phyloP scores from a whole-genome alignment of 2,113 vertebrate species.

The Hippocampus guttulatus region DNA sequence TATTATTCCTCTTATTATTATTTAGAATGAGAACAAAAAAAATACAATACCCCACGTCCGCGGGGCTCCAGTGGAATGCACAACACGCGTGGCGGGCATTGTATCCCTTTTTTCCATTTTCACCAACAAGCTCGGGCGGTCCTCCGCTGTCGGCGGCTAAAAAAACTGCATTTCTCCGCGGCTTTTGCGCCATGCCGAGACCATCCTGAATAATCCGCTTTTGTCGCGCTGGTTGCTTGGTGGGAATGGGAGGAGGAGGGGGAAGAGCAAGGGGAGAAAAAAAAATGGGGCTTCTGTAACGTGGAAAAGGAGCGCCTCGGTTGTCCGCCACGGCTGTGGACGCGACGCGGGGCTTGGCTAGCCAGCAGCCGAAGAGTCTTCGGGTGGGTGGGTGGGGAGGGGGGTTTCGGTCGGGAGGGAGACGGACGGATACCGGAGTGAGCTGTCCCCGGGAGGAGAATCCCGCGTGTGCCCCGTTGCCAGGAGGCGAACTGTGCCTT shows the following conservation, averaged over 20 bases:
- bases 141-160: constrained; percentile 62
- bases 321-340: constrained; percentile 52
- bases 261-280: neutral
- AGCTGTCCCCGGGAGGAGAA: constrained; percentile 74
- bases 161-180: constrained; percentile 68
- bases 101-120: constrained; percentile 64
- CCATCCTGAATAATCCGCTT: constrained; percentile 68
- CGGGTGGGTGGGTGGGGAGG: constrained; percentile 4
- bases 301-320: constrained; percentile 44
- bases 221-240: constrained; percentile 33
- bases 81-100: constrained; percentile 65
- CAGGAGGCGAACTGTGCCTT: constrained; percentile 64
- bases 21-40: constrained; percentile 13
- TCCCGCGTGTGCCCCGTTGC: constrained; percentile 71
- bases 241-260: constrained; percentile 4
- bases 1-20: constrained; percentile 11
- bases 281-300: constrained; percentile 34
- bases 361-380: constrained; percentile 63
- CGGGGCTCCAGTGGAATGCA: constrained; percentile 63
- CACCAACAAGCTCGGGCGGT: constrained; percentile 65
- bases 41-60: constrained; percentile 62
- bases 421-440: constrained; percentile 71
- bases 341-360: constrained; percentile 56
- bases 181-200: constrained; percentile 59
- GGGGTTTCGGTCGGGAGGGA: constrained; percentile 40